Evolutionary conservation across 2,888 invertebrate species (phyloP).

Genomic region (Eutolmus rufibarbis): DNA sequence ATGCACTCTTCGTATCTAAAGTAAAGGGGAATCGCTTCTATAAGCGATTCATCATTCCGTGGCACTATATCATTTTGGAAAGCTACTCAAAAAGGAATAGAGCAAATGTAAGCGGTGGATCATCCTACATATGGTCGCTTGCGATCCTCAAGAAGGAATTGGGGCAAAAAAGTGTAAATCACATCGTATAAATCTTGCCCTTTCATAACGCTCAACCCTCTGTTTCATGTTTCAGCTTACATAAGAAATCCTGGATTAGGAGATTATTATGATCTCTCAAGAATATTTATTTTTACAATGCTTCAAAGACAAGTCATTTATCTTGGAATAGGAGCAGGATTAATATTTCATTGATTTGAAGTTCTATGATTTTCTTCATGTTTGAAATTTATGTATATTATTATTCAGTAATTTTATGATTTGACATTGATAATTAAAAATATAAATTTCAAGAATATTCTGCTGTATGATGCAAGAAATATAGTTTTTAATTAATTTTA

Average conservation of each 20-base stretch:
- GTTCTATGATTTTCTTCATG: background rate
- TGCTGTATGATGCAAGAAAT: background rate
- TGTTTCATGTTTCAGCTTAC: background rate
- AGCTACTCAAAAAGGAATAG: background rate
- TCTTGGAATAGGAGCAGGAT: background rate
- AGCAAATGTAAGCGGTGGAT: background rate
- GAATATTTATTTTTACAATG: background rate
- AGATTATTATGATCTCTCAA: background rate
- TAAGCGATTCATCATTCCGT: conserved; percentile 44
- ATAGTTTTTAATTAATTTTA: background rate
- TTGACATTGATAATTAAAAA: background rate
- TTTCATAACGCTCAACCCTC: conserved; percentile 17
- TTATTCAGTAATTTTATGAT: background rate
- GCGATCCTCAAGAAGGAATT: background rate
- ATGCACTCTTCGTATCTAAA: background rate
- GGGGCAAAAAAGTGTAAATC: conserved; percentile 27
- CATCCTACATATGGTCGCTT: background rate
- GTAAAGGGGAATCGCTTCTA: background rate
- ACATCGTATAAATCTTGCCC: conserved; percentile 1
- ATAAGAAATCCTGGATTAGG: background rate
- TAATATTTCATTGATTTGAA: background rate
- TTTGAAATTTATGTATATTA: background rate
- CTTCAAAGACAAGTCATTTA: background rate
- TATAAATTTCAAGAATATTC: background rate
- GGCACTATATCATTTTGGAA: conserved; percentile 40